These are phyloP conservation scores for Chelidonichthys spinosus DNA, from an alignment of 2,797 vertebrate species.

Conservation along the genomic window DNA sequence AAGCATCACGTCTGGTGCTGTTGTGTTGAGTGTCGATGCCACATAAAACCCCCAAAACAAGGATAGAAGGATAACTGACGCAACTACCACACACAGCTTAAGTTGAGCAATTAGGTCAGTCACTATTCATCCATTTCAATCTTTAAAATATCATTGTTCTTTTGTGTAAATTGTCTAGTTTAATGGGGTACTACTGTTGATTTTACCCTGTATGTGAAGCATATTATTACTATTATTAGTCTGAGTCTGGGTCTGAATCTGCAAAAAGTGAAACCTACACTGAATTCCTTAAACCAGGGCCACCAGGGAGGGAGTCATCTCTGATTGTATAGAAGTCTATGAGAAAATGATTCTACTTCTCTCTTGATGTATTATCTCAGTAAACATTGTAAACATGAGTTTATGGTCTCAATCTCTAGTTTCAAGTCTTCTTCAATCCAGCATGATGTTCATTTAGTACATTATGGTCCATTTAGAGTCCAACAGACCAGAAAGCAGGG, in stretches of 20 bases:
- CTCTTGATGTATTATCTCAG: background rate
- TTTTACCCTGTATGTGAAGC: too few relatives aligned
- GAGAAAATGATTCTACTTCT: background rate
- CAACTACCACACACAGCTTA: constrained; percentile 11
- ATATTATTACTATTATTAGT: too few relatives aligned
- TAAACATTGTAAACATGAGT: too few relatives aligned
- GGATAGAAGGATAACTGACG: constrained; percentile 10
- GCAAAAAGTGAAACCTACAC: too few relatives aligned
- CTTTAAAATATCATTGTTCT: too few relatives aligned
- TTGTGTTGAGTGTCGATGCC: constrained; percentile 3
- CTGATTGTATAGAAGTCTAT: background rate
- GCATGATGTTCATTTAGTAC: too few relatives aligned
- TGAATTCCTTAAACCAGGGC: background rate
- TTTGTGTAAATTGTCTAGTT: too few relatives aligned
- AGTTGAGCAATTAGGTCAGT: constrained; percentile 10
- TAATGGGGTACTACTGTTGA: too few relatives aligned
- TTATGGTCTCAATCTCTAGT: too few relatives aligned
- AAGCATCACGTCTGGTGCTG: constrained; percentile 20
- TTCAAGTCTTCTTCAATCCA: background rate
- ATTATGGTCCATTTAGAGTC: too few relatives aligned
- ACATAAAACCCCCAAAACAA: background rate
- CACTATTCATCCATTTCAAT: background rate
- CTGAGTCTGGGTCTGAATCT: too few relatives aligned
- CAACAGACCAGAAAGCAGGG: too few relatives aligned
- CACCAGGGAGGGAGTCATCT: background rate